Base-by-base conservation (phyloP, 2,797 vertebrate species). In the Sciurus vulgaris region DNA sequence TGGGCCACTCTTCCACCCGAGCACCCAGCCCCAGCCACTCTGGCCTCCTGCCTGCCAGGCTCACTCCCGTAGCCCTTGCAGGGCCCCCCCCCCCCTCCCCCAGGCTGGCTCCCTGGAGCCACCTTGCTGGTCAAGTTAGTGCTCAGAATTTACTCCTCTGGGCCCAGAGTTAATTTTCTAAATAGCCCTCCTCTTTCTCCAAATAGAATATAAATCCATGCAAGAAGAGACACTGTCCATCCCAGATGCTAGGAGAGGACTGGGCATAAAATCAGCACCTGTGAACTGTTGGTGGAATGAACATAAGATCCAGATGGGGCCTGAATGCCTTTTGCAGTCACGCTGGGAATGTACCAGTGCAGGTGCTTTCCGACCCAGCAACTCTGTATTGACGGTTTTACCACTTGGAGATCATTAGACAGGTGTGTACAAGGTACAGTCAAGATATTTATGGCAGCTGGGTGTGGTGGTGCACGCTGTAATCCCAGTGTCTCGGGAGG, bases 211-310 rank as follows among this genome's bases (percentile, higher is more conserved):
- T 9, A 33, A 65, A 17, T 47, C 38, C 49, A 2, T 30, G 12
- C 35, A 26, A 47, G n/a, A 10, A 26, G 51, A 28, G 24, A 61
- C 18, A 2, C 2, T 7, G 5, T 26, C 33, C 69, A 8, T 8
- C 15, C 56, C 38, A 8, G 77, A 3, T 54, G 30, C 61, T 7
- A 1, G 8, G 22, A 24, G 41, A 24, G 78, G 8, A 28, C 38
- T 26, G 0, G 61, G 61, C 38, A 35, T 28, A 2, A 76, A 24
- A 24, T 28, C 38, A n/a, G 67, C 7, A 3, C 33, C 33, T 10
- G 4, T 0, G 3, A 7, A 9, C 22, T n/a, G 30, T 13, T 17
- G 38, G 38, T 0, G 20, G 38, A 4, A 35, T 2, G 22, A 26
- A 26, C 7, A 4, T 14, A 33, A 79, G 93, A 30, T 22, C 51